These are phyloP conservation scores for Panthera leo DNA, from an alignment of 2,113 vertebrate genomes.

Conservation along the genomic window DNA sequence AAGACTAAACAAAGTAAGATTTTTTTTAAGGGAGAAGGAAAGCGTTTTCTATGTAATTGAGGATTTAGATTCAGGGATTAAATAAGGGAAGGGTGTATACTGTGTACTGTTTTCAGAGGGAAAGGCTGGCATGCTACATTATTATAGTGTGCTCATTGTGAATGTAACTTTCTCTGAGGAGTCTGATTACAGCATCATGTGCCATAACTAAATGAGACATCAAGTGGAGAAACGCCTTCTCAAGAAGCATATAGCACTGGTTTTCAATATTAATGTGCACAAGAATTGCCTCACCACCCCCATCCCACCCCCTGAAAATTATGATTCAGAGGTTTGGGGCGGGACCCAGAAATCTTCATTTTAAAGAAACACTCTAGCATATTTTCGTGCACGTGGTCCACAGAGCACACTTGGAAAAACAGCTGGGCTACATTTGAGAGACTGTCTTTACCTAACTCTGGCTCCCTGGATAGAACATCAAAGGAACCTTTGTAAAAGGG, in stretches of 20 bases:
- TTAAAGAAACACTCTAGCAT: constrained; percentile 7
- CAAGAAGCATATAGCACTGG: neutral
- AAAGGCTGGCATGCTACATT: neutral
- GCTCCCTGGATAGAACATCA: constrained; percentile 9
- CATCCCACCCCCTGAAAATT: neutral
- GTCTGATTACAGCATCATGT: neutral
- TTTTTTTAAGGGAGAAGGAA: neutral
- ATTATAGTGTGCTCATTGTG: neutral
- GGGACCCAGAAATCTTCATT: neutral
- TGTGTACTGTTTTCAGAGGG: neutral
- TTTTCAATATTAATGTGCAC: neutral
- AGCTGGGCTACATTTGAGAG: neutral
- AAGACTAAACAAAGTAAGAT: neutral
- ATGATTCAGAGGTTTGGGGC: neutral
- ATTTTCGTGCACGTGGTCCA: neutral
- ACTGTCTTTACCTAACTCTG: neutral
- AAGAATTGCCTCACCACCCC: neutral
- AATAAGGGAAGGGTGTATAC: neutral
- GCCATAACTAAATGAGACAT: neutral
- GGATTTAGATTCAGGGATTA: neutral
- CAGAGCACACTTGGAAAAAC: constrained; percentile 35
- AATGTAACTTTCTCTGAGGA: neutral
- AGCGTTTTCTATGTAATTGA: neutral
- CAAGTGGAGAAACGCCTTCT: neutral
- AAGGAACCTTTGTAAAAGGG: neutral